phyloP scores from a whole-genome alignment of 2,797 vertebrate genomes.

The Chiropotes sagulatus region DNA sequence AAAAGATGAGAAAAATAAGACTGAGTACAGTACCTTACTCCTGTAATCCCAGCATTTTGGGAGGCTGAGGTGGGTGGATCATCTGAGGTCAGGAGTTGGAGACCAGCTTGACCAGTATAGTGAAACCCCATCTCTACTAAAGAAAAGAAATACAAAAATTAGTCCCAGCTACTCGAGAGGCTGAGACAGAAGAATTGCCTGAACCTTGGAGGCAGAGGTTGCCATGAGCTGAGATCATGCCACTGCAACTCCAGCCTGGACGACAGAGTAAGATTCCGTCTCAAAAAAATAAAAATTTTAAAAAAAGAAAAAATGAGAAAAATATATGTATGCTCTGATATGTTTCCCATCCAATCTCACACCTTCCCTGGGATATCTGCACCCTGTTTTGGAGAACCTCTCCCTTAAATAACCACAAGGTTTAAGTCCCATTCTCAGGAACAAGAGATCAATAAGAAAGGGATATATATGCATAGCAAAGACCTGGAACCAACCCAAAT shows the following conservation, averaged over 20 bases:
- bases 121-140: no score
- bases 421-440: neutral
- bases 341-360: neutral
- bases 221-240: neutral
- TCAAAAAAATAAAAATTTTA: neutral
- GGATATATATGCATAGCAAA: neutral
- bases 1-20: neutral
- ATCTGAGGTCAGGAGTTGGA: neutral
- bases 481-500: no score
- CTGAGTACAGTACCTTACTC: accelerated
- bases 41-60: neutral
- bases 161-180: neutral
- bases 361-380: neutral
- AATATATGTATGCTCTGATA: neutral
- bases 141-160: neutral
- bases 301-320: neutral
- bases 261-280: accelerated
- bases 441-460: neutral
- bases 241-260: neutral
- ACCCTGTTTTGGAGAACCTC: neutral
- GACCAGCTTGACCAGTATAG: no score
- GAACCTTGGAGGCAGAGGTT: neutral
- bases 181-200: neutral
- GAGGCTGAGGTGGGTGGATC: neutral
- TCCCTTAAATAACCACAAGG: neutral